Evolutionary conservation across 92 coral and sea anemone species (phyloP), one percentile per base, ranked within the genome.

Genomic region (Virgularia gustaviana): DNA sequence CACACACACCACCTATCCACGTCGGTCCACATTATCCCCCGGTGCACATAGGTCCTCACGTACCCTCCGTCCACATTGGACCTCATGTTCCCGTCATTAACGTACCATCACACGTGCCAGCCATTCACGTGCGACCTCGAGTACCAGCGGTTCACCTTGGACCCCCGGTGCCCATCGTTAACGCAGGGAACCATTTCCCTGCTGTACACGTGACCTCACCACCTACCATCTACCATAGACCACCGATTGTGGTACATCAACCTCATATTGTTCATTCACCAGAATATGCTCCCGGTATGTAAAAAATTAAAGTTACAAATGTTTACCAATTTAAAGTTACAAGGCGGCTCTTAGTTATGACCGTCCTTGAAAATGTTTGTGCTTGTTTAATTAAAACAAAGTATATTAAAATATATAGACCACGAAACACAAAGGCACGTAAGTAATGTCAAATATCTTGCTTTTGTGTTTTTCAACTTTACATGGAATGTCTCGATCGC

Each of bases 21-120:
- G 99, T 94, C 32, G 99, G 99, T 29, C 99, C 99, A 62, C 99
- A 94, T 82, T 94, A 94, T 49, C 99, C 99, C 20, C 99, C 99
- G 0, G 99, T 94, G 37, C 99, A 94, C 66, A 94, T 94, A 58
- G 99, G 99, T 27, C 99, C 99, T 34, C 99, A 94, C 62, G 99
- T 94, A 20, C 99, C 99, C 12, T 94, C 99, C 20, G 90, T 94
- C 41, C 99, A 94, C 52, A 94, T 94, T 52, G 99, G 99, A 19
- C 99, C 99, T 11, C 99, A 94, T 57, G 99, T 94, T 0, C 99
- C 99, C 9, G 99, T 94, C 1, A 94, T 94, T 45, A 94, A 94
- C 65, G 99, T 94, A 19, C 99, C 99, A 28, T 94, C 99, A 18
- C 99, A 94, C 72, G 99, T 94, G 20, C 99, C 99, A 16, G 99